These are phyloP conservation scores for Solenopsis invicta DNA, from an alignment of 1,140 invertebrate genomes.

Conservation along the genomic window DNA sequence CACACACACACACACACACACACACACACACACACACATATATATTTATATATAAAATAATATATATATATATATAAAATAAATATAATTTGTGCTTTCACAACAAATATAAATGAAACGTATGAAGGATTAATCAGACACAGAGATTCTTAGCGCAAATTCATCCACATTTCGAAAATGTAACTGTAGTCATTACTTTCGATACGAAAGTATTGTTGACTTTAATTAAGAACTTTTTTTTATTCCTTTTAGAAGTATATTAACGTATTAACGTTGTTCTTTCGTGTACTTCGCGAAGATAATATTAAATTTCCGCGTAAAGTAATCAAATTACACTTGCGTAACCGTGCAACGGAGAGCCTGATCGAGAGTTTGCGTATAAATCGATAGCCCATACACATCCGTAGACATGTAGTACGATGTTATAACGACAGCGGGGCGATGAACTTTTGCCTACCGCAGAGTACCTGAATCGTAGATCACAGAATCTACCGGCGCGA, in stretches of 20 bases:
- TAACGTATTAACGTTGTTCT: constrained; percentile 33
- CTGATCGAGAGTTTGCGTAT: constrained; percentile 30
- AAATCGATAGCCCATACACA: constrained; percentile 42
- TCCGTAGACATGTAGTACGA: not conserved
- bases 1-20: too few species aligned
- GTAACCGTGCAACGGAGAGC: constrained; percentile 21
- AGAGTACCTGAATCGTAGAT: constrained; percentile 49
- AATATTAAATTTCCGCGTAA: constrained; percentile 48
- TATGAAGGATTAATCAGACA: not conserved
- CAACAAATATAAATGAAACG: not conserved
- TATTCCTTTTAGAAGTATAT: not conserved
- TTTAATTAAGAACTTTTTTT: constrained; percentile 31
- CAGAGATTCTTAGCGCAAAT: constrained; percentile 3
- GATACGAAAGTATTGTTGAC: not conserved
- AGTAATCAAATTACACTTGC: constrained; percentile 36
- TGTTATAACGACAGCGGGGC: constrained; percentile 41
- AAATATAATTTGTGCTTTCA: not conserved
- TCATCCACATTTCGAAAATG: not conserved
- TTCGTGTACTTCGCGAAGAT: not conserved
- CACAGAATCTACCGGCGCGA: constrained; percentile 8
- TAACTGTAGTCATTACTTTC: not conserved
- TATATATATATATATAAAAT: not conserved
- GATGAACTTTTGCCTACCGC: constrained; percentile 47
- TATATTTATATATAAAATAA: too few species aligned
- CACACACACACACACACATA: too few species aligned